Conservation (phyloP, 2,113 vertebrate species). For the Ailuropoda melanoleuca region DNA sequence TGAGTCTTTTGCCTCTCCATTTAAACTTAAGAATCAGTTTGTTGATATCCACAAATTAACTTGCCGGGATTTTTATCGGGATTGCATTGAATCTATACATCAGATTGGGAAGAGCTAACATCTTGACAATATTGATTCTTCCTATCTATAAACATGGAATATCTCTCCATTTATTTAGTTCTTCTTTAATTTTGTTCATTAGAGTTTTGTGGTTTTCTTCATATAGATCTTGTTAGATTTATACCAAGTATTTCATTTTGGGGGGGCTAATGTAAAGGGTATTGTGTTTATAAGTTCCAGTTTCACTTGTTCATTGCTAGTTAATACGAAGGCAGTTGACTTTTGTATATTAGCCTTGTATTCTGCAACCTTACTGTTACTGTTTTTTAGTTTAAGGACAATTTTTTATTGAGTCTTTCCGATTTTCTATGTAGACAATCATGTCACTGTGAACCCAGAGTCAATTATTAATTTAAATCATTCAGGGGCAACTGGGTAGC, state of each 20-base stretch:
- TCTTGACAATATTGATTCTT: background rate
- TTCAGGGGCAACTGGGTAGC: background rate
- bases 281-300: slow-evolving; percentile 1
- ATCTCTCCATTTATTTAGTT: slow-evolving; percentile 20
- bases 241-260: background rate
- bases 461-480: background rate
- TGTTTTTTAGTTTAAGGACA: background rate
- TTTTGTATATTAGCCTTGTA: background rate
- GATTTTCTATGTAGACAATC: background rate
- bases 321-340: background rate
- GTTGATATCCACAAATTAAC: background rate
- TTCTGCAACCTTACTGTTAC: background rate
- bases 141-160: background rate
- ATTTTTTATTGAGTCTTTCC: background rate
- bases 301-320: background rate
- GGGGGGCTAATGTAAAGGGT: background rate
- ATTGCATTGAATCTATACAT: slow-evolving; percentile 6
- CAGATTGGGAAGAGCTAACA: background rate
- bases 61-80: background rate
- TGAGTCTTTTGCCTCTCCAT: background rate
- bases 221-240: background rate
- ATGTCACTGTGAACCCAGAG: background rate
- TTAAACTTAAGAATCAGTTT: slow-evolving; percentile 21
- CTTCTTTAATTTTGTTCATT: background rate
- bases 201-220: slow-evolving; percentile 14